Base-by-base conservation (phyloP, 2,113 vertebrate species). In the Siniperca chuatsi region DNA sequence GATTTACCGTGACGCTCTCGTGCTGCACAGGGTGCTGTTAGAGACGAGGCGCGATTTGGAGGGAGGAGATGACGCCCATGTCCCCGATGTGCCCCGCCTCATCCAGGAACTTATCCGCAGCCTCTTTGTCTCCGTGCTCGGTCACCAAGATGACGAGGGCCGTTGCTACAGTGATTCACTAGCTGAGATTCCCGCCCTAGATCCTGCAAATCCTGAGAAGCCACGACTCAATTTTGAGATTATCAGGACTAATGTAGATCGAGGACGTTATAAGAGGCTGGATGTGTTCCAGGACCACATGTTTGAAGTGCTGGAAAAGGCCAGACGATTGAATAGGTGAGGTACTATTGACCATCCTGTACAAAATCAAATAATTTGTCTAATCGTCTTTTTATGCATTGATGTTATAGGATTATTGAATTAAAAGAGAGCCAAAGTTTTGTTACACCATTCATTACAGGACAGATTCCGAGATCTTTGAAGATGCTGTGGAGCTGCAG, bases 201-300 rank as follows among this genome's bases (percentile, higher is more conserved):
- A 99, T 93, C 97, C 97, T 1, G 96, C 58, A 61, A 96, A 97
- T 85, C 96, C 97, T 2, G 97, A 96, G 67, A 98, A 97, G 90
- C 96, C 96, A 35, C 94, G 93, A 3, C 92, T 99, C 79, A 99
- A 97, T 89, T 99, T 99, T 91, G 98, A 99, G 87, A 97, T 98
- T 76, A 97, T 99, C 91, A 92, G 98, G 73, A 96, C 93, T 68
- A 99, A 98, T 52, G 97, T 99, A 81, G 98, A 99, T 90, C 96
- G 95, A 89, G 98, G 97, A 52, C 96, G 97, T 44, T 99, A 99
- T 55, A 97, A 97, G 86, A 96, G 98, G 76, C 84, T 99, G 67
- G 98, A 99, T 44, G 96, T 99, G 72, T 99, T 99, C 93, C 98
- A 99, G 95, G 98, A 99, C 81, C 97, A 99, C 86, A 99, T 99